Base-by-base conservation (phyloP, 2,888 invertebrate species). In the Epinotia bilunana region DNA sequence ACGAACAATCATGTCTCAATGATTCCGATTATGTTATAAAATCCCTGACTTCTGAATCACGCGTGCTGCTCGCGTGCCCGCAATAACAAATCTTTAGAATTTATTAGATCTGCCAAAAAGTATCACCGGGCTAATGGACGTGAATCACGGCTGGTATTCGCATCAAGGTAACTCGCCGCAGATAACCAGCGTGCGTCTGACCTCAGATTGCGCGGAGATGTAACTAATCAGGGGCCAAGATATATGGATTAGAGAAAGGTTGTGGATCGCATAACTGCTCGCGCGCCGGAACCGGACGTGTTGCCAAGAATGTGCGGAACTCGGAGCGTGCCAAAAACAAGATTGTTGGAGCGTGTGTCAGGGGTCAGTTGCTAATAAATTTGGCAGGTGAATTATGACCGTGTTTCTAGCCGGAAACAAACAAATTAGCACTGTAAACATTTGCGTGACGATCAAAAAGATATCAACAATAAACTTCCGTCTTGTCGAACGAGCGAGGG, bases 221-320 rank as follows among this genome's bases (percentile, higher is more conserved):
- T 16, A 16, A 68, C 39, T 3, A 20, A 57, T 23, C 12, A 18
- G 28, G 11, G 65, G 18, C 2, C 65, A 13, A 53, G 28, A 23
- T 13, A 55, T 65, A 65, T n/a, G n/a, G 53, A n/a, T 16, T 16
- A 49, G 16, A 49, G n/a, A n/a, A n/a, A n/a, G 53, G 16, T 12
- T 16, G 49, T 4, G 46, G 3, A 46, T 13, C 49, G 39, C 39
- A 9, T 39, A 49, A 6, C n/a, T 33, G 62, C 33, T 16, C n/a
- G n/a, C n/a, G 28, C 39, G 18, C 61, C 70, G 70, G 70, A 62
- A 53, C 70, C 60, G 61, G 70, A 61, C 53, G 62, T 62, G 46
- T 7, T 71, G 70, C 70, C 70, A 71, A 71, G 70, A 71, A 71
- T 71, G 53, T 28, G 53, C 62, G 70, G 70, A 71, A 71, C 62